Conservation (phyloP, 1,140 invertebrate genomes). For the Musca domestica region DNA sequence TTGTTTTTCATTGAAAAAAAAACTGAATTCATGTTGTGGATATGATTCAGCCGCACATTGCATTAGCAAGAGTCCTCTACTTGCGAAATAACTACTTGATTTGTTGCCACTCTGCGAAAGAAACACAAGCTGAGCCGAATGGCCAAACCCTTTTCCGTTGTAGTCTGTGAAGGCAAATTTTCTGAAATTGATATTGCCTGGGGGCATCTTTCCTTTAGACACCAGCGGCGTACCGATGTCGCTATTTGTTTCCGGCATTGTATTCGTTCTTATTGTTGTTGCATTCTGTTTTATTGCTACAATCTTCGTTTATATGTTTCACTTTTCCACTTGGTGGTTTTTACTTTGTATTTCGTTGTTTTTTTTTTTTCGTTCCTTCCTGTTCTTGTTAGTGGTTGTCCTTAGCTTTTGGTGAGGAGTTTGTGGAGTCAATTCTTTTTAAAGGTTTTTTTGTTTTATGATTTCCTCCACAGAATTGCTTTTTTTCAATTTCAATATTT, state of each 20-base stretch:
- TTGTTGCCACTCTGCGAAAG: not conserved
- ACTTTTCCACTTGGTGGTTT: too few species aligned
- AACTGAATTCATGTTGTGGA: not conserved
- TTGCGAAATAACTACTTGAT: not conserved
- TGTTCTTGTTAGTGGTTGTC: too few species aligned
- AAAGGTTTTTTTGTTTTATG: too few species aligned
- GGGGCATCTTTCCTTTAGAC: conserved; percentile 18
- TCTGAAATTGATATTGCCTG: conserved; percentile 19
- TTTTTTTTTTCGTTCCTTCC: too few species aligned
- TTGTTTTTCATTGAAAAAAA: not conserved
- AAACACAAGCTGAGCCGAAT: not conserved
- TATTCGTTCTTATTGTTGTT: too few species aligned
- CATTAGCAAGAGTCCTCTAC: not conserved
- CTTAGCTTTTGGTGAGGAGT: too few species aligned
- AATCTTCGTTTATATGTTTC: too few species aligned
- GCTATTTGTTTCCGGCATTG: conserved; percentile 14
- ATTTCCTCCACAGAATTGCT: too few species aligned
- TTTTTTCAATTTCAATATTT: too few species aligned
- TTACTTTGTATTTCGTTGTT: too few species aligned
- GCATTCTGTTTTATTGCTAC: too few species aligned
- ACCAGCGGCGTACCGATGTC: conserved; percentile 19
- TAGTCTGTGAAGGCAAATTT: conserved; percentile 11
- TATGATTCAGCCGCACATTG: not conserved
- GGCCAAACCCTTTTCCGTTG: conserved; percentile 16
- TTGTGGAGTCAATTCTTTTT: too few species aligned